phyloP scores from a whole-genome alignment of 1,140 invertebrate species.

The Drosophila pallidifrons region DNA sequence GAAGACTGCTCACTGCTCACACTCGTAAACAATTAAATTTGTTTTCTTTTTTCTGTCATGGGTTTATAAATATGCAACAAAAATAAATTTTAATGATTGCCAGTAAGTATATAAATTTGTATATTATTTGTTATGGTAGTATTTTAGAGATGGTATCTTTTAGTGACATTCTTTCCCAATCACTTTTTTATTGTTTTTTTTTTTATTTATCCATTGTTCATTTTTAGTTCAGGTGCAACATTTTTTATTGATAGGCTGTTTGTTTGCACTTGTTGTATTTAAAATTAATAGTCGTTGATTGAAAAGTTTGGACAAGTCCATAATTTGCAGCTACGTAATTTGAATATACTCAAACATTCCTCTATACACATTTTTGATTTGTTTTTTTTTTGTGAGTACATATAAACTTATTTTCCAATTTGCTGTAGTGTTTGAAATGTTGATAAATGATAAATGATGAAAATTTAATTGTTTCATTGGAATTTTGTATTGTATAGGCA shows the following conservation, averaged over 20 bases:
- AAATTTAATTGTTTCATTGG: conserved; percentile 42
- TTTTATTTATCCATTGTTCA: conserved; percentile 15
- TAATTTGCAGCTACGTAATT: conserved; percentile 42
- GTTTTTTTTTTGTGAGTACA: too few relatives aligned
- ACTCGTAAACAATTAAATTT: too few relatives aligned
- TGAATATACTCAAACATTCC: background rate
- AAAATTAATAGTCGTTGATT: conserved; percentile 66
- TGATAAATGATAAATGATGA: conserved; percentile 57
- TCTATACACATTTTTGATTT: background rate
- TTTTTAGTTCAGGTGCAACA: conserved; percentile 44
- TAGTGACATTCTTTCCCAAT: background rate
- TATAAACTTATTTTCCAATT: conserved; percentile 33
- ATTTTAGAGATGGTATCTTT: background rate
- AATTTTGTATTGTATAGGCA: background rate
- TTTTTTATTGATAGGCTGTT: conserved; percentile 57
- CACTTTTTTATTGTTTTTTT: background rate
- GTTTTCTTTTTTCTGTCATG: too few relatives aligned
- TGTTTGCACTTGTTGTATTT: conserved; percentile 49
- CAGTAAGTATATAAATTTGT: too few relatives aligned
- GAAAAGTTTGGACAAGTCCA: conserved; percentile 41
- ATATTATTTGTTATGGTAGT: too few relatives aligned
- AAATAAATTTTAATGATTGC: too few relatives aligned
- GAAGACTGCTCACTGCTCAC: too few relatives aligned
- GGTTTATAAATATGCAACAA: too few relatives aligned
- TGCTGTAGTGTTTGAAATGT: conserved; percentile 22